Base-by-base conservation (phyloP, 2,113 vertebrate species). In the Lepidothrix coronata region DNA sequence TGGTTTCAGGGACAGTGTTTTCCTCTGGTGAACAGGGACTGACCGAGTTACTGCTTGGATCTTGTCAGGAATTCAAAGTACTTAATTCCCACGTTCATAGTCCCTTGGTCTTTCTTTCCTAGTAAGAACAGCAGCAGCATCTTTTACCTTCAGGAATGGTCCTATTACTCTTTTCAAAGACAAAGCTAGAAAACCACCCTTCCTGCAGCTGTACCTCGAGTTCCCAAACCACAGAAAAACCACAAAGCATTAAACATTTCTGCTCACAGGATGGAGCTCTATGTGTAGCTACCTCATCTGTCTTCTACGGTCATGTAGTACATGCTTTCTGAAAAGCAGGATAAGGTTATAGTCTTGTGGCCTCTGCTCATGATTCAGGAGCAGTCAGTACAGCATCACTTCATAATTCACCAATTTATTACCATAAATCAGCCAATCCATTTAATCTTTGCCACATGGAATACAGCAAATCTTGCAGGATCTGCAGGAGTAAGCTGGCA, bases 271-370 rank as follows among this genome's bases (percentile, higher is more conserved):
- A 77, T 0, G 0, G 24, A 76, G 16, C 15, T 16, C 44, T 41
- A 1, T 4, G 9, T 12, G 2, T 8, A 66, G 31, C 12, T 33
- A 43, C 25, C 14, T 7, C 11, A 8, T 12, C 41, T 15, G 28
- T 25, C 61, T 91, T 68, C 73, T 33, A 44, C n/a, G 44, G 39
- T 14, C 6, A 3, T 1, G 24, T 28, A 20, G 48, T 24, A 67
- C 9, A 37, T 81, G 55, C 37, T 43, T 74, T 70, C 70, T 28
- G 37, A 71, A 12, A 88, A 82, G 16, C 35, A 94, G 49, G 62
- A 65, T 51, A 78, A 88, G 27, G 66, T 70, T 89, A 61, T 2
- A 76, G 57, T 5, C 49, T 48, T 62, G 6, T 18, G n/a, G 65
- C 49, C 59, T 82, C 73, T 74, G 39, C 46, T 83, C 11, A 2